These are phyloP conservation scores for Urocyon cinereoargenteus DNA, from an alignment of 2,797 vertebrate genomes.

Conservation along the genomic window DNA sequence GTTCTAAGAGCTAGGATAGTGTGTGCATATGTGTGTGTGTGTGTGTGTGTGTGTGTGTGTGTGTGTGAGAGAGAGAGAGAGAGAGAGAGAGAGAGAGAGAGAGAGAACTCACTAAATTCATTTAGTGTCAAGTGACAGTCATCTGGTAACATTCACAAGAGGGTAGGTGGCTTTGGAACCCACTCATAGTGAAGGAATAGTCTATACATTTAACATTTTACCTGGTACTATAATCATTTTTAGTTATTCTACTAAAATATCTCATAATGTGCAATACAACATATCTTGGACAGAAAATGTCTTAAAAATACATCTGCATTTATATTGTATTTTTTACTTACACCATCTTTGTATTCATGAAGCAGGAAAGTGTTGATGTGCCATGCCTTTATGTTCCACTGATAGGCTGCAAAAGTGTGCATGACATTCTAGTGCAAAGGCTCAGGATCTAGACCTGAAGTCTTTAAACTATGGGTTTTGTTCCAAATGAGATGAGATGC, in stretches of 20 bases:
- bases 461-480: background rate
- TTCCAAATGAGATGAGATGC: background rate
- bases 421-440: background rate
- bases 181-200: background rate
- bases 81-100: background rate
- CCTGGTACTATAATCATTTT: background rate
- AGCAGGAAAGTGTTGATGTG: background rate
- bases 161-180: background rate
- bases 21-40: background rate
- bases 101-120: background rate
- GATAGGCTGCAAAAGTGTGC: background rate
- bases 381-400: background rate
- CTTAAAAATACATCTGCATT: background rate
- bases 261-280: background rate
- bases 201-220: background rate
- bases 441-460: background rate
- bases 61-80: background rate
- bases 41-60: background rate
- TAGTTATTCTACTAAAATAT: background rate
- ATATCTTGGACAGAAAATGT: background rate
- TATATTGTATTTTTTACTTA: background rate
- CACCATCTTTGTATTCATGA: background rate
- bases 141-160: background rate
- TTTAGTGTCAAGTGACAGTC: background rate
- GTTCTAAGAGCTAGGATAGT: background rate